Evolutionary conservation across 2,113 vertebrate genomes (phyloP).

Genomic region (Lycaon pictus): DNA sequence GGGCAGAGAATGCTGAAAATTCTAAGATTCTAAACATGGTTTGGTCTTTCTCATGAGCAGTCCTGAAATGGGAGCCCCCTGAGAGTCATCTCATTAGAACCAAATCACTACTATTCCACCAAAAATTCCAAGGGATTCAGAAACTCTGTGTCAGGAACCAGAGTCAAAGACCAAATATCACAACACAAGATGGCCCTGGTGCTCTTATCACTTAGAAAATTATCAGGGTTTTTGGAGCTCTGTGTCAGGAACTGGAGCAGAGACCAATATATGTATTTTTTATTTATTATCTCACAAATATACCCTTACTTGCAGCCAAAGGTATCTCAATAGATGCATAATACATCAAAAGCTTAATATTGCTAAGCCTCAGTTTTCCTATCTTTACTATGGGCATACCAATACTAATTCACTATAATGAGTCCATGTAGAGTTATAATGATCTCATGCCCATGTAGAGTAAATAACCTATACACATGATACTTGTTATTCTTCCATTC

Average conservation of each 20-base stretch:
- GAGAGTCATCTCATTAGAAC: neutral
- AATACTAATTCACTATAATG: neutral
- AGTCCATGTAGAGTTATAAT: neutral
- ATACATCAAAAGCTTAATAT: neutral
- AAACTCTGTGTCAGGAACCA: neutral
- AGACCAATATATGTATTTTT: neutral
- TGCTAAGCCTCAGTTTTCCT: neutral
- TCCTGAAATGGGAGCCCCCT: neutral
- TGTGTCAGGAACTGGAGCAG: neutral
- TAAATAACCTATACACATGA: neutral
- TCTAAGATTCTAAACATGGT: neutral
- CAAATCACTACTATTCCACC: neutral
- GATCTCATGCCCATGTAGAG: neutral
- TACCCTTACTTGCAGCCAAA: neutral
- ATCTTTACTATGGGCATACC: neutral
- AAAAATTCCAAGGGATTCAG: neutral
- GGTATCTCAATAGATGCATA: neutral
- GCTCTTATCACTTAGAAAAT: neutral
- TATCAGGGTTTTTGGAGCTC: neutral
- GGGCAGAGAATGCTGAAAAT: neutral
- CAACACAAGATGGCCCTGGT: no score
- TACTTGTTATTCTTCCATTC: neutral
- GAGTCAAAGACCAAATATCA: neutral
- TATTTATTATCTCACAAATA: slow-evolving; percentile 14
- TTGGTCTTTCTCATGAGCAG: neutral